Percentiles rank a stretch among this genome's conserved stretches.
Evolutionary conservation across 2,888 invertebrate genomes (phyloP).

Genomic region (Glaucopsyche alexis): DNA sequence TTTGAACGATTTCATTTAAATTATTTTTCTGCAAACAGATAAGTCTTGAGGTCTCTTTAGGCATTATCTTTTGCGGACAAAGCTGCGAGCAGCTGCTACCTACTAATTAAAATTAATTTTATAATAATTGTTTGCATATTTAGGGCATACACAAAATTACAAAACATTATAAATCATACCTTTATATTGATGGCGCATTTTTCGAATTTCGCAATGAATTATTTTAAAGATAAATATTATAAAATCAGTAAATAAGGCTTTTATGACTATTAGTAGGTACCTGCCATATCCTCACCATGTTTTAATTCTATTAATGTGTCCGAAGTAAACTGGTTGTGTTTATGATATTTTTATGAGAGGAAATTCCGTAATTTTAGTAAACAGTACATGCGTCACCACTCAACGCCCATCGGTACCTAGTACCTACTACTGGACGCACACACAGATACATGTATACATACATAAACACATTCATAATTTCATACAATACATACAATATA

Average conservation of each 20-base stretch:
- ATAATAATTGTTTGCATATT: neutral
- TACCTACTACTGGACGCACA: neutral
- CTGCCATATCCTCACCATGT: neutral
- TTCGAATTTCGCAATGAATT: too few relatives aligned
- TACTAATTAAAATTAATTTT: neutral
- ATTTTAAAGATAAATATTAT: too few relatives aligned
- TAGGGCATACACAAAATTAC: neutral
- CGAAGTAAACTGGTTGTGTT: neutral
- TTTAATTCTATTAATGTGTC: neutral
- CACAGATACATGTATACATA: neutral
- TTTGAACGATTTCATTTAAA: neutral
- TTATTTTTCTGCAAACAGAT: too few relatives aligned
- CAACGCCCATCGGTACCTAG: neutral
- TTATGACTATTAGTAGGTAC: too few relatives aligned
- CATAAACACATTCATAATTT: neutral
- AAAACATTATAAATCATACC: neutral
- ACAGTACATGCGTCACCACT: neutral
- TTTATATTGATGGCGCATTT: too few relatives aligned
- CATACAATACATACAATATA: too few relatives aligned
- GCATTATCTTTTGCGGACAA: neutral
- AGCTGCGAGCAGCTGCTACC: neutral
- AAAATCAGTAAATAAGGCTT: too few relatives aligned
- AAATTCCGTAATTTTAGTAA: neutral
- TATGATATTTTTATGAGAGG: constrained; percentile 3
- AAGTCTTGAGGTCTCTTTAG: neutral